Conservation (phyloP, 2,797 vertebrate species). For the Sylvilagus floridanus region DNA sequence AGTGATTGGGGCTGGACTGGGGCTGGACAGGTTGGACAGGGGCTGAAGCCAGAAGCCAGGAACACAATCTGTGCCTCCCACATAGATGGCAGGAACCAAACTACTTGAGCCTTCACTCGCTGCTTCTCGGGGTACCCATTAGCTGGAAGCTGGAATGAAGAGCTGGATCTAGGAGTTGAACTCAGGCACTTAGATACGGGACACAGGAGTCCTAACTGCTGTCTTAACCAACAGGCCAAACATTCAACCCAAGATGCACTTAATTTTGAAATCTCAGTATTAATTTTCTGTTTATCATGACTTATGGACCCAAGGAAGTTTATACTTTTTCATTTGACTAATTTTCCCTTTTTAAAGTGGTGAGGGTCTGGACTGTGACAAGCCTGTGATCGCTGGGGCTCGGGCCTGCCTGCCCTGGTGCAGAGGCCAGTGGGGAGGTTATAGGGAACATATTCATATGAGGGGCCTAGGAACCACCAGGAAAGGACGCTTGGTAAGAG, state of each 20-base stretch:
- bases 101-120: no score
- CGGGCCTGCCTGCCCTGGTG: neutral
- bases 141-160: no score
- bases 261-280: slow-evolving; percentile 13
- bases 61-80: no score
- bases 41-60: no score
- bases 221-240: no score
- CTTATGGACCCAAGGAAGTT: slow-evolving; percentile 7
- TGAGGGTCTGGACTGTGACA: neutral
- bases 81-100: no score
- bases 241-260: neutral
- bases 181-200: no score
- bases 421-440: neutral
- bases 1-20: no score
- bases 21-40: no score
- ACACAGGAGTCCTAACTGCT: no score
- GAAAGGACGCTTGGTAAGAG: neutral
- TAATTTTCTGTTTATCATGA: neutral
- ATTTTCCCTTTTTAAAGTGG: neutral
- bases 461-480: neutral
- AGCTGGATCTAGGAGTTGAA: no score
- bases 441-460: neutral
- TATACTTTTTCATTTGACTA: neutral
- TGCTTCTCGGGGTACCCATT: no score
- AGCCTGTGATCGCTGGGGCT: neutral